Base-by-base conservation (phyloP, 2,888 invertebrate species). In the Morinoia aosen region DNA sequence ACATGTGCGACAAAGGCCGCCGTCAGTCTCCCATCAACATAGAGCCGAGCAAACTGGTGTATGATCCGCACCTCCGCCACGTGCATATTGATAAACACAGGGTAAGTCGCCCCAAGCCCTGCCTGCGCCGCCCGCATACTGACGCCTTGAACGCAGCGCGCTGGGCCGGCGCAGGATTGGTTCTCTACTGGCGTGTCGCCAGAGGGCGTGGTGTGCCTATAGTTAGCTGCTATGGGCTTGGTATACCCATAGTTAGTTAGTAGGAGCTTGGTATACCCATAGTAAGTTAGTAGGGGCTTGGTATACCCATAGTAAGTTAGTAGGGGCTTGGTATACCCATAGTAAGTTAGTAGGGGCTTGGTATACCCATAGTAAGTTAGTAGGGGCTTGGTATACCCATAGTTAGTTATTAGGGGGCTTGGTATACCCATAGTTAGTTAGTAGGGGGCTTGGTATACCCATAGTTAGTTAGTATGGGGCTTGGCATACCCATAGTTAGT, bases 1-100 rank as follows among this genome's bases (percentile, higher is more conserved):
- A 97, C 95, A 97, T 98, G 97, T 98, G 98, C 97, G 97, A 97
- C 96, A 97, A 97, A 96, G 98, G 98, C 11, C 97, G 97, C 95
- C 97, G 97, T 95, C 98, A 98, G 97, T 98, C 98, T 4, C 98
- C 98, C 0, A 97, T 98, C 95, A 97, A 98, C 97, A 97, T 98
- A 95, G 97, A 98, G 96, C 98, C 98, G 0, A 97, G 97, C 58
- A 97, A 97, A 95, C 97, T 98, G 76, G 97, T 98, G 95, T 98
- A 97, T 97, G 98, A 98, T 97, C 98, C 98, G 0, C 97, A 97
- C 96, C 97, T 98, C 7, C 97, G 97, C 96, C 97, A 97, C 95
- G 97, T 98, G 14, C 97, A 97, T 96, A 97, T 98, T 88, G 97
- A 97, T 96, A 97, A 97, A 96, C 97, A 97, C 96, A 97, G 96